Conservation (phyloP, 2,113 vertebrate genomes). For the Pseudorectes ferrugineus region DNA sequence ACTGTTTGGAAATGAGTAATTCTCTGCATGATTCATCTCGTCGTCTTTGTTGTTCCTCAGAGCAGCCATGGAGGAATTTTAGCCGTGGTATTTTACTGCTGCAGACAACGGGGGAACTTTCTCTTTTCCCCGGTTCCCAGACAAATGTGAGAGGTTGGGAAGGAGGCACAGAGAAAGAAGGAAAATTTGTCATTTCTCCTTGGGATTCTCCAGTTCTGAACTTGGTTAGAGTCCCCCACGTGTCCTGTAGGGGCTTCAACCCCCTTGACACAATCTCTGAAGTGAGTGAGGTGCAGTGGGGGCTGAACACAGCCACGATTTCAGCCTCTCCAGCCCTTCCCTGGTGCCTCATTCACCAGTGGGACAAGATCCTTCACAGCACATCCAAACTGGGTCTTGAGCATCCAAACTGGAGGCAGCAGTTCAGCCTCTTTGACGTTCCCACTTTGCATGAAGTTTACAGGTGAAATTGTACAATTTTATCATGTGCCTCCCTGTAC, state of each 20-base stretch:
- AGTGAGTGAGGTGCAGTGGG: not conserved
- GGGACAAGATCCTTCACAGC: not conserved
- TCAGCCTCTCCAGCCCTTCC: not conserved
- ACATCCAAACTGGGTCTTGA: not conserved
- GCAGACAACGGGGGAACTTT: not conserved
- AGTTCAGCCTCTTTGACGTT: not conserved
- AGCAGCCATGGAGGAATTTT: not conserved
- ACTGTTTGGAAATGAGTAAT: not conserved
- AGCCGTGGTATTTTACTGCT: not conserved
- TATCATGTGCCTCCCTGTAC: not conserved
- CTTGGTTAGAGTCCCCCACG: not conserved
- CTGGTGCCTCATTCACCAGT: not conserved
- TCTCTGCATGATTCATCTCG: not conserved
- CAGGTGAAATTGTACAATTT: not conserved
- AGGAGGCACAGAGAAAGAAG: not conserved
- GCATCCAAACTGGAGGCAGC: not conserved
- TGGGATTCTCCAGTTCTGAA: not conserved
- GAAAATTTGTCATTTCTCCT: not conserved
- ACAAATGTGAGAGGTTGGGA: not conserved
- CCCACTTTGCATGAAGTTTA: not conserved
- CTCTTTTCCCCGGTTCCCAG: not conserved
- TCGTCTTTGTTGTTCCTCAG: not conserved
- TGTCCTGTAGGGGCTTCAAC: not conserved
- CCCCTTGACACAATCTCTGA: not conserved
- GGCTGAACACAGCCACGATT: not conserved